phyloP scores from a whole-genome alignment of 2,888 invertebrate genomes.

The Hoplodrina ambigua region DNA sequence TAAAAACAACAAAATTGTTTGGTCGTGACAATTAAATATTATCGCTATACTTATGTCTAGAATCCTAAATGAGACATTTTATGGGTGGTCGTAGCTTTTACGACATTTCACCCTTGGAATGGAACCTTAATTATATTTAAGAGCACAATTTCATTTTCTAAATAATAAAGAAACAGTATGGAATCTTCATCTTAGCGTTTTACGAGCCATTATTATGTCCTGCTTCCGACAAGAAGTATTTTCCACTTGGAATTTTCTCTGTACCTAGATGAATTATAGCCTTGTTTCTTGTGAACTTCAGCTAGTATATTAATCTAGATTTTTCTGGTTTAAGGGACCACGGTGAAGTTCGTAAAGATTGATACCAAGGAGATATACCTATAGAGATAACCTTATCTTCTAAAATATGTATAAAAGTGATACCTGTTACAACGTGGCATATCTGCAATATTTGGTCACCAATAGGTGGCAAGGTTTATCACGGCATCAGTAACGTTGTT shows the following conservation, averaged over 20 bases:
- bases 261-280: not conserved
- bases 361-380: too few species aligned
- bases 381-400: too few species aligned
- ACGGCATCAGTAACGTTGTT: too few species aligned
- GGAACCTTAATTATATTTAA: constrained; percentile 54
- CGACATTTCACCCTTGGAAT: constrained; percentile 41
- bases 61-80: constrained; percentile 56
- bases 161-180: constrained; percentile 54
- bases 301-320: not conserved
- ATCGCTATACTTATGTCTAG: constrained; percentile 40
- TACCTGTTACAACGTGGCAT: too few species aligned
- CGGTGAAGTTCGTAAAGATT: too few species aligned
- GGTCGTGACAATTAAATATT: constrained; percentile 44
- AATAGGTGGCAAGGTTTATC: too few species aligned
- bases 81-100: constrained; percentile 47
- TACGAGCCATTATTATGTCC: constrained; percentile 17
- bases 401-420: too few species aligned
- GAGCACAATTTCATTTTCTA: constrained; percentile 47
- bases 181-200: constrained; percentile 17
- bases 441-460: too few species aligned
- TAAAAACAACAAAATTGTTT: constrained; percentile 46
- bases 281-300: not conserved
- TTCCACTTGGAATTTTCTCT: constrained; percentile 17
- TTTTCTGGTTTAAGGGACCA: not conserved
- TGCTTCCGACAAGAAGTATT: constrained; percentile 19